Evolutionary conservation across 2,797 vertebrate species (phyloP).

Genomic region (Galagoides demidoff): DNA sequence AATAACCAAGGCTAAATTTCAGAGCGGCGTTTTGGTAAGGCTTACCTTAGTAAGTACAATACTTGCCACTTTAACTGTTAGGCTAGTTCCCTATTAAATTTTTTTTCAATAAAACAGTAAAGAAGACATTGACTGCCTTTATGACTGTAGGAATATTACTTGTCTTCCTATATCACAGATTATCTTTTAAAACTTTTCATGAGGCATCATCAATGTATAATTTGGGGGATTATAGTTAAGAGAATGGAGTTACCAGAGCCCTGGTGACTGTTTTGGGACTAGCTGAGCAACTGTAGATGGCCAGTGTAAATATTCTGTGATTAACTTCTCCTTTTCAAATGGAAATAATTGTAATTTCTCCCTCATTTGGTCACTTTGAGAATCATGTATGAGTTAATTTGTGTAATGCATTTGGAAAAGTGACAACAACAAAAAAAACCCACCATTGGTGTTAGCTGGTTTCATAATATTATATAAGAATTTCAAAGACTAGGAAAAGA

Average conservation of each 20-base stretch:
- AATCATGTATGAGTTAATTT: background rate
- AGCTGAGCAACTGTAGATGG: background rate
- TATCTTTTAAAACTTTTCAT: background rate
- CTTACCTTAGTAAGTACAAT: background rate
- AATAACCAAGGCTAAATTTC: background rate
- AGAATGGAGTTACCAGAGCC: background rate
- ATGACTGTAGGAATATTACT: background rate
- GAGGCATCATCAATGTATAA: background rate
- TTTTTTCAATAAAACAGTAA: background rate
- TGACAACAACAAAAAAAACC: background rate
- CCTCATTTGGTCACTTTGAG: background rate
- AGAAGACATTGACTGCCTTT: background rate
- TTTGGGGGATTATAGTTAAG: background rate
- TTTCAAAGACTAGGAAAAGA: conserved; percentile 7
- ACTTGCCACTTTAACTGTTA: background rate
- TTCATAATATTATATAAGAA: background rate
- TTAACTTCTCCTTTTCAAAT: background rate
- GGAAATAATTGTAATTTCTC: background rate
- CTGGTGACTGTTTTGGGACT: background rate
- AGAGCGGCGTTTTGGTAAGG: background rate
- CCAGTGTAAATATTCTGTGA: background rate
- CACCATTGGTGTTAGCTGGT: background rate
- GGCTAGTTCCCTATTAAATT: background rate
- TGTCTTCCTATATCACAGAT: background rate
- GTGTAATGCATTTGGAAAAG: background rate